Percentiles rank a stretch among this genome's conserved stretches.
Evolutionary conservation across 2,113 vertebrate genomes (phyloP).

Genomic region (Brachyhypopomus occidentalis): DNA sequence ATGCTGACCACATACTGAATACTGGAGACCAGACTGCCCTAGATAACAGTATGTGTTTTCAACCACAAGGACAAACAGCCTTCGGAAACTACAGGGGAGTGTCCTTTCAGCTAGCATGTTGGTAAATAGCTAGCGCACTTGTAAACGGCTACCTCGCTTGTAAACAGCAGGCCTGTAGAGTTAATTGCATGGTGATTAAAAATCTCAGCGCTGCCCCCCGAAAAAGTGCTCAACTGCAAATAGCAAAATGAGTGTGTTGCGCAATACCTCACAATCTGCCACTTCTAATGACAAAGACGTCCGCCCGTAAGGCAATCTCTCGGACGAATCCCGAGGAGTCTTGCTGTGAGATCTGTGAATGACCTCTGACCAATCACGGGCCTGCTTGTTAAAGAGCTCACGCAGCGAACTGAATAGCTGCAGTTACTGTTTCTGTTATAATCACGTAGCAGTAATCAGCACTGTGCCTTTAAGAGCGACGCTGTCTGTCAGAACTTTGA

Average conservation of each 20-base stretch:
- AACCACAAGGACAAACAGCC: neutral
- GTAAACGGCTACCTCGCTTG: neutral
- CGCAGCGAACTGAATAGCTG: too few species aligned
- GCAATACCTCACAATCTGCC: neutral
- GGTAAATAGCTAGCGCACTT: neutral
- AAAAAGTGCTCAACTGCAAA: neutral
- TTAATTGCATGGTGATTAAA: neutral
- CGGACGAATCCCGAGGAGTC: too few species aligned
- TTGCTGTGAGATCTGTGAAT: too few species aligned
- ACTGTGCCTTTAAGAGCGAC: too few species aligned
- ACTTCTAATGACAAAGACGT: neutral
- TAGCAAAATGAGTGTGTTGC: neutral
- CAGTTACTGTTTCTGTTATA: too few species aligned
- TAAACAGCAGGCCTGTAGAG: neutral
- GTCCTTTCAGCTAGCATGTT: neutral
- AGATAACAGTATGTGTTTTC: too few species aligned
- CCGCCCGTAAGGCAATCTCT: neutral
- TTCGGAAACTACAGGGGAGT: neutral
- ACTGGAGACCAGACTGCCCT: neutral
- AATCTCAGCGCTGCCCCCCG: neutral
- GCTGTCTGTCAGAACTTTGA: too few species aligned
- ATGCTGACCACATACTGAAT: neutral
- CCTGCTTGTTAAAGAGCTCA: too few species aligned
- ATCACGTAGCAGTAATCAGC: too few species aligned
- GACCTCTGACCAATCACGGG: too few species aligned